Evolutionary conservation across 2,797 vertebrate genomes (phyloP), one percentile per base, ranked within the genome.

Genomic region (Gallirallus australis): DNA sequence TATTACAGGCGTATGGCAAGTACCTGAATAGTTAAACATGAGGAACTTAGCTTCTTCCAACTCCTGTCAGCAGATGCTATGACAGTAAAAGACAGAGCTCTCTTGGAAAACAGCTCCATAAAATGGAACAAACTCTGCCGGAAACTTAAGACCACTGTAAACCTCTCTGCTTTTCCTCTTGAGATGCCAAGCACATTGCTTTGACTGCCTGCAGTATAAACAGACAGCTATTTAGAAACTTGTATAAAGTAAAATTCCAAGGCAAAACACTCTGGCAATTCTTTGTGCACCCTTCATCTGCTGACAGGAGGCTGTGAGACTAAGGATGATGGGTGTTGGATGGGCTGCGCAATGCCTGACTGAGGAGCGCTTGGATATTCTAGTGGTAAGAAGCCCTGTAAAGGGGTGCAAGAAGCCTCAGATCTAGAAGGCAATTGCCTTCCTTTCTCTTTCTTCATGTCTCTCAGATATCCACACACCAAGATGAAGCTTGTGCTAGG

Each of bases 161-260:
- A 85, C 48, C 31, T 92, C 56, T 35, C 53, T 70, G 78, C 61
- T 85, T 89, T 81, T 82, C 68, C 31, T 85, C 53, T 84, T 76
- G 19, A 89, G 77, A 70, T 78, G 81, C 68, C 63, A 89, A 66
- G 60, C 6, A 9, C 9, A 1, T 64, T 68, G 33, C 57, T 92
- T 78, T 87, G 68, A 64, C 53, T 5, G n/a, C 63, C 47, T 86
- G 61, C 47, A 89, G 40, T 73, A 91, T 57, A 84, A 95, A 87
- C 75, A 87, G 64, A 80, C 10, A 86, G 61, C 69, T 95, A 68
- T 83, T 85, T 71, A 83, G 72, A 73, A 93, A 75, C 48, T 75
- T 86, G 77, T 47, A 61, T 64, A 83, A 89, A 87, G 73, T 40
- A 91, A 91, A 92, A 89, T 73, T 80, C 48, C 53, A 60, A 86